Evolutionary conservation across 1,140 invertebrate species (phyloP).

Genomic region (Lanistes nyassanus): DNA sequence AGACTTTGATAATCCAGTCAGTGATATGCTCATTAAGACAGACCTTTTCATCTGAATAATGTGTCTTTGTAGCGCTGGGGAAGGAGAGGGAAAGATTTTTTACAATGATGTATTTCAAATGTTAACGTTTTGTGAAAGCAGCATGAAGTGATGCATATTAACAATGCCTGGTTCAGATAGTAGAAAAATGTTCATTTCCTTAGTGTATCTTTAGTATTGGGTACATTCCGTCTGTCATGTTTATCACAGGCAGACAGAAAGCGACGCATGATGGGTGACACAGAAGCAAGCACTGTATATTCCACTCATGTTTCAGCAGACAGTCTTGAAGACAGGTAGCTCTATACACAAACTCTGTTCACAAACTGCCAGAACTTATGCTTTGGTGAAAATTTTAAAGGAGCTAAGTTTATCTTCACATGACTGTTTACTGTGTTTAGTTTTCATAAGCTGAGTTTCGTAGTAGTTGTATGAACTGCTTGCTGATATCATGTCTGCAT

Average conservation of each 20-base stretch:
- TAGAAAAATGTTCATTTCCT: not conserved
- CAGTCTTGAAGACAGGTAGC: conserved; percentile 18
- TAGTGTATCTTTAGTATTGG: not conserved
- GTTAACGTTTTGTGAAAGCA: not conserved
- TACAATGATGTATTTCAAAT: not conserved
- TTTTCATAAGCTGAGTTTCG: no score
- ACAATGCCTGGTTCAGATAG: not conserved
- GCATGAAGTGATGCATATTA: not conserved
- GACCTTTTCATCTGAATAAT: not conserved
- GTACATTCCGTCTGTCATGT: not conserved
- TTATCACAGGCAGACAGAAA: conserved; percentile 39
- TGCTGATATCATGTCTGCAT: no score
- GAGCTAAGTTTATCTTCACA: no score
- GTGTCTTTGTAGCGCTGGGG: not conserved
- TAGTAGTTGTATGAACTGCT: no score
- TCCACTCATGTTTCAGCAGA: conserved; percentile 20
- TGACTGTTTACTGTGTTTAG: no score
- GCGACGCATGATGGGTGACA: conserved; percentile 21
- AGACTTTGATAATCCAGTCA: not conserved
- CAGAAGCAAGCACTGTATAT: not conserved
- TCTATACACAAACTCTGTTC: no score
- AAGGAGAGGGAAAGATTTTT: not conserved
- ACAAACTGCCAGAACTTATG: no score
- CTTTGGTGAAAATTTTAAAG: no score
- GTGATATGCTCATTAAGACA: conserved; percentile 2